A percentile compares a stretch with the other conserved stretches of the same genome.
phyloP scores from a whole-genome alignment of 2,888 invertebrate species.

The Drosophila mettleri region DNA sequence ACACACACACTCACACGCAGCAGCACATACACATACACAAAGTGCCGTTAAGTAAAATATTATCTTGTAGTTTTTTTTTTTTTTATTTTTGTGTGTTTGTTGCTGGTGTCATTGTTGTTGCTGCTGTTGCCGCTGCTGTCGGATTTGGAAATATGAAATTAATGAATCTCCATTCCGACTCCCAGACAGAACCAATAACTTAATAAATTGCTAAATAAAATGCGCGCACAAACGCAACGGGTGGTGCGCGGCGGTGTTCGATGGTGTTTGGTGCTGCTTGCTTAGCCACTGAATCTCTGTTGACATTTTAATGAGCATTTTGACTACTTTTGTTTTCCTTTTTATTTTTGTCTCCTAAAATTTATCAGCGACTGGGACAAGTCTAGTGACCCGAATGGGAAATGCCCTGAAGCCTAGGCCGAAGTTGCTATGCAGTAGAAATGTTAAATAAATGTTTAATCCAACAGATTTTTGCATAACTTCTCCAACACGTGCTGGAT shows the following conservation, averaged over 20 bases:
- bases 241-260: slow-evolving; percentile 27
- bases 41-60: slow-evolving; percentile 65
- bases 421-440: too few species aligned
- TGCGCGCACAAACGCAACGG: slow-evolving; percentile 65
- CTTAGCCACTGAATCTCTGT: slow-evolving; percentile 41
- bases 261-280: slow-evolving; percentile 1
- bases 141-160: slow-evolving; percentile 59
- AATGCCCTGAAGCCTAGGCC: too few species aligned
- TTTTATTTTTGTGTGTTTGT: slow-evolving; percentile 13
- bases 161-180: slow-evolving; percentile 58
- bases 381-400: too few species aligned
- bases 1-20: too few species aligned
- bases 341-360: too few species aligned
- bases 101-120: slow-evolving; percentile 25
- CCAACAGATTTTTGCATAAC: neutral
- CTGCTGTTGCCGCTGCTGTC: slow-evolving; percentile 38
- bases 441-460: neutral
- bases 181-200: slow-evolving; percentile 51
- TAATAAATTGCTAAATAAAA: slow-evolving; percentile 67
- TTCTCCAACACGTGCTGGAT: neutral
- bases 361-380: too few species aligned
- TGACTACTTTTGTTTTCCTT: neutral
- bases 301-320: slow-evolving; percentile 34
- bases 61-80: slow-evolving; percentile 12
- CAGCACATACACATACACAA: slow-evolving; percentile 33